Percentiles rank a stretch among this genome's conserved stretches.
Evolutionary conservation across 2,113 vertebrate species (phyloP).

Genomic region (Entelurus aequoreus): DNA sequence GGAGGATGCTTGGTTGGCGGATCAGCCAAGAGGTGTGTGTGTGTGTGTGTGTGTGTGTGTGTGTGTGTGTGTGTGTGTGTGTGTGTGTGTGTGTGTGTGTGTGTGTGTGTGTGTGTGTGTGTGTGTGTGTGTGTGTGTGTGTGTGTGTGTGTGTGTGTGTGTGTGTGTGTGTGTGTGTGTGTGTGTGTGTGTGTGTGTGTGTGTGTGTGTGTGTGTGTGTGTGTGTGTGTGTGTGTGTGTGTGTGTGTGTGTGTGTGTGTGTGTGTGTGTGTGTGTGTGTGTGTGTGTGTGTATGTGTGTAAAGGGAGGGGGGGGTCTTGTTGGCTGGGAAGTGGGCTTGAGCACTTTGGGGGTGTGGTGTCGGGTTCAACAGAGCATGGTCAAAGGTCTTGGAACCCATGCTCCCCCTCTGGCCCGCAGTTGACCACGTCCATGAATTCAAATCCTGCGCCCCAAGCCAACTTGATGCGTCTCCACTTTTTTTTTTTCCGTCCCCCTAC

Average conservation of each 20-base stretch:
- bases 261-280: constrained; percentile 6
- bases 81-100: background rate
- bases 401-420: constrained; percentile 31
- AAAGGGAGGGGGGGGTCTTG: constrained; percentile 31
- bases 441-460: constrained; percentile 27
- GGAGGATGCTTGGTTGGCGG: constrained; percentile 51
- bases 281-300: constrained; percentile 6
- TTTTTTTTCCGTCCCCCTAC: constrained; percentile 9
- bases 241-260: constrained; percentile 1
- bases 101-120: constrained; percentile 1
- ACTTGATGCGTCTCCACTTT: background rate
- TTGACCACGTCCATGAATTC: constrained; percentile 42
- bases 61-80: background rate
- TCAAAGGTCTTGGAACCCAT: constrained; percentile 44
- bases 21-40: constrained; percentile 13
- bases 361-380: constrained; percentile 41
- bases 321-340: constrained; percentile 64
- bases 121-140: constrained; percentile 1
- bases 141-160: constrained; percentile 6
- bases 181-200: constrained; percentile 13
- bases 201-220: constrained; percentile 13
- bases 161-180: background rate
- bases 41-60: too few species aligned
- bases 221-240: constrained; percentile 8
- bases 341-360: constrained; percentile 56